Evolutionary conservation across 2,113 vertebrate species (phyloP), one percentile per base, ranked within the genome.

Genomic region (Aix galericulata): DNA sequence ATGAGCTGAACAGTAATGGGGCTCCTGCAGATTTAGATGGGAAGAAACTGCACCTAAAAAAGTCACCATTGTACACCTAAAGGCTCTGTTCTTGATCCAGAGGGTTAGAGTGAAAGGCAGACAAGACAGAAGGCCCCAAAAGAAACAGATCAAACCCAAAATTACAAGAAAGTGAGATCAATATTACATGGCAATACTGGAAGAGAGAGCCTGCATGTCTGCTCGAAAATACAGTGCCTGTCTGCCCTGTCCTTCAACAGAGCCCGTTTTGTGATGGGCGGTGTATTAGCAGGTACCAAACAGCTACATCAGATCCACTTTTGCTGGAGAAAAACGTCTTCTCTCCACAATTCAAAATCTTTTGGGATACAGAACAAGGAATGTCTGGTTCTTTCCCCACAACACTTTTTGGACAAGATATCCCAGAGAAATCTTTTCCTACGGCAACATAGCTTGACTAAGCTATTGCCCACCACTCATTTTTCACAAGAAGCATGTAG

Each of bases 191-290:
- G 72, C 40, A 63, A 11, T 29, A 58, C 60, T 21, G 20, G 62
- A 85, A 56, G 2, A 4, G 4, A 44, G 3, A 52, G 13, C 4
- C 23, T 40, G 4, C 11, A 1, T 2, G 2, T 52, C n/a, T 68
- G 36, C 29, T 56, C 4, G 23, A 82, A 21, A 26, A 27, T 52
- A 68, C 18, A 8, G 9, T 2, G 2, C 67, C 73, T 3, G 2
- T 72, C 67, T 52, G 40, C 8, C 17, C 12, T 36, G 9, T 31
- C 32, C 44, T 63, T 66, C n/a, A 69, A 21, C 17, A 63, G 5
- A 0, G 13, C 17, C 36, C 0, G 0, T 21, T 86, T 62, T 77
- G 34, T 27, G 12, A 20, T 2, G 55, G 31, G 6, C 17, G 26
- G 14, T 22, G 40, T 0, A 0, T 14, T 2, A 72, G 25, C n/a